Conservation (phyloP, 2,888 invertebrate genomes). For the Ashinkailepas kermadecensis region DNA sequence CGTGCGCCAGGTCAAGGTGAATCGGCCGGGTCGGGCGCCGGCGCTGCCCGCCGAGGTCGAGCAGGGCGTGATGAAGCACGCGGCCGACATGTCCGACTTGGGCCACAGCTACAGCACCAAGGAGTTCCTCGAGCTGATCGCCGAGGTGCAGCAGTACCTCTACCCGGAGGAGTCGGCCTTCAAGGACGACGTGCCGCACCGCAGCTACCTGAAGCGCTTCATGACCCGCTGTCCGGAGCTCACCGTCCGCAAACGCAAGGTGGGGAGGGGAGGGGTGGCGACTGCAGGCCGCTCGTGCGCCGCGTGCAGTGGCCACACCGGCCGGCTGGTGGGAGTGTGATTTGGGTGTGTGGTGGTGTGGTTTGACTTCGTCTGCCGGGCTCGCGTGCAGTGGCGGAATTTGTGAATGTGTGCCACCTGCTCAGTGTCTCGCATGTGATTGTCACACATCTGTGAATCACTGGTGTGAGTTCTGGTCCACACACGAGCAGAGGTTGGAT, state of each 20-base stretch:
- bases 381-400: too few species aligned
- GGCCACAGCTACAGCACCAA: conserved; percentile 20
- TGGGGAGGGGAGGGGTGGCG: neutral
- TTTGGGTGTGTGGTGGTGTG: too few species aligned
- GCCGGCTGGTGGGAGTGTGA: too few species aligned
- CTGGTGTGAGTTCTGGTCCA: too few species aligned
- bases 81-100: conserved; percentile 20
- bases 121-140: conserved; percentile 21
- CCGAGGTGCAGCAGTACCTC: conserved; percentile 19
- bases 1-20: conserved; percentile 1
- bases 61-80: conserved; percentile 19
- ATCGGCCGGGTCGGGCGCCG: conserved; percentile 2
- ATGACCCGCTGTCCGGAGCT: conserved; percentile 17
- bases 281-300: too few species aligned
- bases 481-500: too few species aligned
- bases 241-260: conserved; percentile 8
- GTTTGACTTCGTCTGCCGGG: too few species aligned
- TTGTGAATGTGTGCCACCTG: too few species aligned
- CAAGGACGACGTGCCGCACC: conserved; percentile 20
- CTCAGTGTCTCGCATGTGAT: too few species aligned
- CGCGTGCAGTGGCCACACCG: too few species aligned
- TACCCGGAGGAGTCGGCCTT: conserved; percentile 21
- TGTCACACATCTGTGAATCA: too few species aligned
- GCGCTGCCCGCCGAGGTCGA: conserved; percentile 12
- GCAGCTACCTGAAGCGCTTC: conserved; percentile 19